phyloP scores from a whole-genome alignment of 2,113 vertebrate species.

The Apteryx owenii region DNA sequence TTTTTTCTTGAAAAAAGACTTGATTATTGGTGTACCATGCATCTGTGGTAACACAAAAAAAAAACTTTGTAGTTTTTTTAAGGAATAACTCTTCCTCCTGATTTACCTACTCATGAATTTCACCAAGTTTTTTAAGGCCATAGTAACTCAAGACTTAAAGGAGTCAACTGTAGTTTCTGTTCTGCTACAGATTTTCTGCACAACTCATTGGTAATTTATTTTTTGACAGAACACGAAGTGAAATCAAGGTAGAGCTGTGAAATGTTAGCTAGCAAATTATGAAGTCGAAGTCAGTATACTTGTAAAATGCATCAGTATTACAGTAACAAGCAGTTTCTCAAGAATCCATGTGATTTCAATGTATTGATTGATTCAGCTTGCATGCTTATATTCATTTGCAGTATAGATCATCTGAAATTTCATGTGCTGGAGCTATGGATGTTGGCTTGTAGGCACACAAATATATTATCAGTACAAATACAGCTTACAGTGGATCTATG shows the following conservation, averaged over 20 bases:
- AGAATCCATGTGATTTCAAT: slow-evolving; percentile 46
- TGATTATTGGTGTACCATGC: background rate
- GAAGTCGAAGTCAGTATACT: background rate
- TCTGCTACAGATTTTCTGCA: background rate
- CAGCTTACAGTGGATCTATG: background rate
- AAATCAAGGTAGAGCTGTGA: background rate
- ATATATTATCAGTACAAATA: background rate
- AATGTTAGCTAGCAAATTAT: background rate
- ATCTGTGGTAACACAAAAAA: background rate
- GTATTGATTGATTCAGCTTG: slow-evolving; percentile 19
- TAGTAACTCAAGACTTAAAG: background rate
- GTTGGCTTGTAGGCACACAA: background rate
- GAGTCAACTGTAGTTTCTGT: background rate
- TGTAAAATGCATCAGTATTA: slow-evolving; percentile 29
- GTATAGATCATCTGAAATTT: slow-evolving; percentile 45
- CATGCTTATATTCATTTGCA: slow-evolving; percentile 51
- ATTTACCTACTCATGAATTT: background rate
- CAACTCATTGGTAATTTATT: background rate
- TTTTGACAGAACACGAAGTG: background rate
- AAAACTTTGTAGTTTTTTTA: fast-evolving
- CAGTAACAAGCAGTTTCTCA: background rate
- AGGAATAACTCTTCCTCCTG: background rate
- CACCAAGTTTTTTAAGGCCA: background rate
- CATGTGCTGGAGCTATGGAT: background rate
- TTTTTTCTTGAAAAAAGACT: background rate